Evolutionary conservation across 2,113 vertebrate genomes (phyloP).

Genomic region (Sturnira hondurensis): DNA sequence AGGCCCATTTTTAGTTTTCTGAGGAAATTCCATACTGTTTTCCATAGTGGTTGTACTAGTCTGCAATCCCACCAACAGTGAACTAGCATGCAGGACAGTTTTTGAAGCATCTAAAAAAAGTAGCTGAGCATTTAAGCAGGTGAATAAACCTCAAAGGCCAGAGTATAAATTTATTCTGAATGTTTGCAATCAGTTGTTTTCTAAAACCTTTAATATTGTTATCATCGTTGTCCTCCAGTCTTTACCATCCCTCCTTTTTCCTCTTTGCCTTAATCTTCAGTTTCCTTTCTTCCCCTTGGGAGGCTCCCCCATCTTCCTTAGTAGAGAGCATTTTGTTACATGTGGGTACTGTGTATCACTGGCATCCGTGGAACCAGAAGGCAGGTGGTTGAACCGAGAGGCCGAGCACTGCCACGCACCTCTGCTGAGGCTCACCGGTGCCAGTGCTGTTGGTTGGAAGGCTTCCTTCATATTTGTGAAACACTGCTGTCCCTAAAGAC

Average conservation of each 20-base stretch:
- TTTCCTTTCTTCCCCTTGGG: background rate
- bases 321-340: background rate
- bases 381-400: background rate
- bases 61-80: too few species aligned
- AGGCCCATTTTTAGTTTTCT: too few species aligned
- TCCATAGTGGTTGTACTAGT: too few species aligned
- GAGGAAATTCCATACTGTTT: too few species aligned
- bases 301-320: background rate
- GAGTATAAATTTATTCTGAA: background rate
- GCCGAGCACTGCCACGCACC: background rate
- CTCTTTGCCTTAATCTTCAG: background rate
- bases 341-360: background rate
- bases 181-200: background rate
- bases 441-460: background rate
- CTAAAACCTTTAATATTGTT: background rate
- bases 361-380: background rate
- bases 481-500: background rate
- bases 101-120: background rate
- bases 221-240: background rate
- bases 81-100: background rate
- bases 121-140: background rate
- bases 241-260: background rate
- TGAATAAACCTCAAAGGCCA: background rate
- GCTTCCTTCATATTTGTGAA: background rate
- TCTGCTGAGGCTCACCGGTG: background rate